Evolutionary conservation across 2,888 invertebrate species (phyloP), one percentile per base, ranked within the genome.

Genomic region (Sarcophaga caerulescens): DNA sequence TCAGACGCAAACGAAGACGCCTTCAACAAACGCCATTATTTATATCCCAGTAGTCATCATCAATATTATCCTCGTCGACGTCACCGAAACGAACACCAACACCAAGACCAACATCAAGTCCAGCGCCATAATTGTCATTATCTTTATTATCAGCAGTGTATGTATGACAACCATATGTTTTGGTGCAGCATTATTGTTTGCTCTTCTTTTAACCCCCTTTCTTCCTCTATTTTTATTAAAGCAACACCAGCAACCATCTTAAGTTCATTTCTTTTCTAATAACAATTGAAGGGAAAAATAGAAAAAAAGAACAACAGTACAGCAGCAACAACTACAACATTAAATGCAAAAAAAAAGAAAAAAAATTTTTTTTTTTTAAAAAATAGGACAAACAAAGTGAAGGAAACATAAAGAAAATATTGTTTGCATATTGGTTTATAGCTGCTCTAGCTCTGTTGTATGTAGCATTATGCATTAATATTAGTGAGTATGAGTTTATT

Each of bases 361-460:
- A 3, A 47, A 60, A 45, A 47, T 35, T 1, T 35, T 8, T 10
- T 35, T 35, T 35, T 35, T 35, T 35, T 10, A 2, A 35, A 35
- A 35, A 35, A 35, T 35, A 35, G 35, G 35, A 35, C 35, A 47
- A 60, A 59, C 68, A 60, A 19, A 78, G 62, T 21, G 25, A 62
- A 66, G 25, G 23, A 73, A 47, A 66, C 59, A 69, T 69, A 17
- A 23, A 52, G 60, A 69, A 25, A 75, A 75, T 75, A 44, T 57
- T 75, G 75, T 75, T 81, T 76, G 62, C 75, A 76, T 81, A 81
- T 76, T 60, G 66, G 60, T 57, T 70, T 57, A 57, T 70, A n/a
- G 10, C 12, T 52, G 52, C 17, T 14, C 52, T 12, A 52, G 14
- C 17, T 17, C 17, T 12, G 12, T 14, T 52, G 14, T 52, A 52